Base-by-base conservation (phyloP, 2,797 vertebrate species). In the Trachurus trachurus region DNA sequence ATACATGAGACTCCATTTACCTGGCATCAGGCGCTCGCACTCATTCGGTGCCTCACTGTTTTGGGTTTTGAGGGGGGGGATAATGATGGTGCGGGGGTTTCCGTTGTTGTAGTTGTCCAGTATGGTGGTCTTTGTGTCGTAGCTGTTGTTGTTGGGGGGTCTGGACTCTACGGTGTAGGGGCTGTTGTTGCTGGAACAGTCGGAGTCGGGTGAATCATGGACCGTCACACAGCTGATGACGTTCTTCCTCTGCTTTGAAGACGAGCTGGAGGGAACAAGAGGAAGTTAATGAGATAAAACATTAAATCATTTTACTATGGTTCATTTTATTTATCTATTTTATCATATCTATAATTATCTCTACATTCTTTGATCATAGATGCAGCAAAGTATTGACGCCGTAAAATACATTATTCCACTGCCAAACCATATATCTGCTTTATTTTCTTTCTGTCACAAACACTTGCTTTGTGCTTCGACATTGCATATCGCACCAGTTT, bases 161-260 rank as follows among this genome's bases (percentile, higher is more conserved):
- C 96, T 96, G 11, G 96, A 96, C 63, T 96, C 96, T 88, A 97
- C 76, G 0, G 96, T 89, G 10, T 97, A 98, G 44, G 98, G 98
- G 90, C 98, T 99, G 95, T 96, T 97, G 96, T 96, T 96, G 93
- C 96, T 97, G 84, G 98, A 99, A 75, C 96, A 97, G 87, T 98
- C 96, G 0, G 98, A 99, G 92, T 97, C 96, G 1, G 98, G 98
- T 0, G 98, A 99, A 89, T 99, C 98, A 0, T 99, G 98, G 89
- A 99, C 98, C 0, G 98, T 99, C 90, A 99, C 98, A 5, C 98
- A 99, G 94, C 98, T 99, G 93, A 99, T 99, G 89, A 99, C 98
- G 9, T 99, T 99, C 93, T 99, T 99, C 82, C 98, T 97, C 81
- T 99, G 98, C 91, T 99, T 99, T 81, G 97, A 97, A 86, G 97